Base-by-base conservation (phyloP, 2,797 vertebrate species). In the Cirrhinus molitorella region DNA sequence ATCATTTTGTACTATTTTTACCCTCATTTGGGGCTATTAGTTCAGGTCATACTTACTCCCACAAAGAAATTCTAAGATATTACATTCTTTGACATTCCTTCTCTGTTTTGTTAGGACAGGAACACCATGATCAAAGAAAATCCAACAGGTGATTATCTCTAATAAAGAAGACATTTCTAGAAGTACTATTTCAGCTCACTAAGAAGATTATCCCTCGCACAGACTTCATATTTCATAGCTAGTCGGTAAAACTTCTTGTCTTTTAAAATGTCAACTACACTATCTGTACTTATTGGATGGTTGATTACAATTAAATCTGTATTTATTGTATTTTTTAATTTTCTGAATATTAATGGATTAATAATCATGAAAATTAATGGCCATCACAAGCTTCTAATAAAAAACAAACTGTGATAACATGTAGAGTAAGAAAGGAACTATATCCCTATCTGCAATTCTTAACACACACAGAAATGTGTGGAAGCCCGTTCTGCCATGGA, bases 81-180 rank as follows among this genome's bases (percentile, higher is more conserved):
- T 47, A 31, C 67, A 73, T 45, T 80, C 63, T 61, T 74, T 59
- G 14, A 16, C 47, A 75, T 83, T 80, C 70, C n/a, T 49, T 83
- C 53, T 23, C 66, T 70, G 57, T 47, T 83, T 53, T 40, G 63
- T 55, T 68, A 25, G 72, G 43, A 75, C 63, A 82, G 68, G 23
- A 67, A 55, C 12, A 73, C 31, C 65, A 17, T 88, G 86, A 90
- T 91, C 86, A 88, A 90, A 91, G 86, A 76, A 23, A 85, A 85
- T 79, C 25, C 61, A 43, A 66, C 17, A 72, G 59, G 71, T 70
- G 65, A 79, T 65, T 76, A 87, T 87, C 40, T 83, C 66, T 80
- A 75, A 85, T 73, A 75, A 82, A 83, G 61, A 47, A 37, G 84
- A 84, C 57, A 76, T 61, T 65, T 76, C 74, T 81, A 74, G 49